phyloP scores from a whole-genome alignment of 1,140 invertebrate species.

The Diabrotica undecimpunctata region DNA sequence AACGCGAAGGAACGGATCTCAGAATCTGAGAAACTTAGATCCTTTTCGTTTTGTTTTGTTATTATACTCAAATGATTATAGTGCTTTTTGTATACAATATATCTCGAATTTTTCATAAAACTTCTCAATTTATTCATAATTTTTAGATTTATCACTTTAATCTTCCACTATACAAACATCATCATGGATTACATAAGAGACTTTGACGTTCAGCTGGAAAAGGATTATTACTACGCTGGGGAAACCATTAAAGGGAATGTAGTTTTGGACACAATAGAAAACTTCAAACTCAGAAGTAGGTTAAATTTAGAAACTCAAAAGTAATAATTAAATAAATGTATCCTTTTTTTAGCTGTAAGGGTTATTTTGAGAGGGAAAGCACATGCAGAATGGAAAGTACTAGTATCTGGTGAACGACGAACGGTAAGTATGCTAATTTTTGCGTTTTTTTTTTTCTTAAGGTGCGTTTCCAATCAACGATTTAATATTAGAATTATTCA shows the following conservation, averaged over 20 bases:
- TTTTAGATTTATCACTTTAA: not conserved
- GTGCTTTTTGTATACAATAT: no score
- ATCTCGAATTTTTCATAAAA: not conserved
- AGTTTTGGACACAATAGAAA: conserved; percentile 70
- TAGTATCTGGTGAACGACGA: conserved; percentile 70
- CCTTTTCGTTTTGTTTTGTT: no score
- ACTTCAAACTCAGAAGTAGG: conserved; percentile 74
- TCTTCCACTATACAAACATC: not conserved
- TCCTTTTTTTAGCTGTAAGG: conserved; percentile 62
- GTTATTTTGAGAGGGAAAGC: conserved; percentile 73
- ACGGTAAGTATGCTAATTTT: conserved; percentile 48
- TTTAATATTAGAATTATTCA: no score
- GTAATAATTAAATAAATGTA: not conserved
- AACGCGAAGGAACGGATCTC: no score
- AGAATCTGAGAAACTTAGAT: no score
- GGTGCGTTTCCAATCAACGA: not conserved
- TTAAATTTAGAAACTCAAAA: not conserved
- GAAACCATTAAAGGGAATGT: conserved; percentile 67
- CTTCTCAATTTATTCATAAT: not conserved
- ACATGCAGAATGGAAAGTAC: conserved; percentile 79
- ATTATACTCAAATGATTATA: no score
- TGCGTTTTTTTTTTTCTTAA: not conserved
- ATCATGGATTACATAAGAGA: conserved; percentile 75
- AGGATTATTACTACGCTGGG: conserved; percentile 75
- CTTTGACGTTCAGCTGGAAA: conserved; percentile 74